Conservation (phyloP, 2,888 invertebrate species). For the Drosophila formosana region DNA sequence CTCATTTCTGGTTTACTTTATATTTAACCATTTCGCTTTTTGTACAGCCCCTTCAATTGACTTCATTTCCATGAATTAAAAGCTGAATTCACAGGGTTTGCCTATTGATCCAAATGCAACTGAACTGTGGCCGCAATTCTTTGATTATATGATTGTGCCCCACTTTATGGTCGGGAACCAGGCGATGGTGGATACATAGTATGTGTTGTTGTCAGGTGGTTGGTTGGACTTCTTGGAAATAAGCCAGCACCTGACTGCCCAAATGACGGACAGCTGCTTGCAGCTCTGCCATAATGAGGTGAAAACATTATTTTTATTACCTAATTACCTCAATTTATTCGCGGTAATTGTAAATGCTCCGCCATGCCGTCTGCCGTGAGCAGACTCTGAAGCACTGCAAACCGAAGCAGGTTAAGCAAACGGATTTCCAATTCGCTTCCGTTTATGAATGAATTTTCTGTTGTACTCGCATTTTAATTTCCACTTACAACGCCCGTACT, state of each 20-base stretch:
- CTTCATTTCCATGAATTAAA: neutral
- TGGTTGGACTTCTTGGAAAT: conserved; percentile 56
- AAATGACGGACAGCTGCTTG: conserved; percentile 46
- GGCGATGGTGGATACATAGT: conserved; percentile 11
- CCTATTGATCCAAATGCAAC: conserved; percentile 44
- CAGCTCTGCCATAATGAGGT: conserved; percentile 67
- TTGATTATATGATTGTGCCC: conserved; percentile 4
- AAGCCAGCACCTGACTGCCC: conserved; percentile 15
- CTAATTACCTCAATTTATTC: conserved; percentile 84
- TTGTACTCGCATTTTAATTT: conserved; percentile 34
- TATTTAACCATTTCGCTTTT: too few relatives aligned
- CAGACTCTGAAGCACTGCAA: conserved; percentile 15
- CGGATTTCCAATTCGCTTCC: conserved; percentile 76
- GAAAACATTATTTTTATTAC: conserved; percentile 83
- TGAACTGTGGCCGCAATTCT: conserved; percentile 16
- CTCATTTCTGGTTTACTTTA: too few relatives aligned
- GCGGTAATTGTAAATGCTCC: conserved; percentile 72
- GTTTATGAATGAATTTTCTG: conserved; percentile 76
- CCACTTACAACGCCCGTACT: conserved; percentile 15
- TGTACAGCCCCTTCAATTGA: conserved; percentile 2
- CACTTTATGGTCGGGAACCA: conserved; percentile 6
- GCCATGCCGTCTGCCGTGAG: conserved; percentile 59
- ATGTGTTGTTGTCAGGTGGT: conserved; percentile 40
- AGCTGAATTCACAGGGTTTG: conserved; percentile 24
- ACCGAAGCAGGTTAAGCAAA: conserved; percentile 68